Base-by-base conservation (phyloP, 2,113 vertebrate species). In the Bos javanicus region DNA sequence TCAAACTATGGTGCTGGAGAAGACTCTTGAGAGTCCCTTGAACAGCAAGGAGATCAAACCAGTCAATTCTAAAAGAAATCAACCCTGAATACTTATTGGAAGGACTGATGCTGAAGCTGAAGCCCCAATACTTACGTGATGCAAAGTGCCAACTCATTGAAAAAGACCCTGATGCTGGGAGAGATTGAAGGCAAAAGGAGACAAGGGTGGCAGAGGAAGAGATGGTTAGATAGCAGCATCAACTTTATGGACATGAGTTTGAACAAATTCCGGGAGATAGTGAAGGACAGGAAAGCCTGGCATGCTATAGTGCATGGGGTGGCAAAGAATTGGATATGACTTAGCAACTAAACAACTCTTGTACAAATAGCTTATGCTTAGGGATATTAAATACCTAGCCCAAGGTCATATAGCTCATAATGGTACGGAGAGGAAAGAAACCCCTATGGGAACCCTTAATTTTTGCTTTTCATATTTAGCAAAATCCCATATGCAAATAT, bases 251-350 rank as follows among this genome's bases (percentile, higher is more conserved):
- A 21, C 33, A 11, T 67, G 9, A 67, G 4, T 67, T 36, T 67
- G n/a, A 67, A 9, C n/a, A 36, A 67, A 36, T 67, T 21, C n/a
- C 0, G 0, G 64, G 17, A 67, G n/a, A 67, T 11, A 67, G 8
- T 21, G 9, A 67, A 67, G 17, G 17, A 67, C 64, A 67, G 64
- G 9, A 36, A 67, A 67, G 9, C 17, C 9, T 67, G 17, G n/a
- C 4, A 36, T 67, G 64, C 64, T 67, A 11, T 67, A 36, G n/a
- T 21, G 33, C 8, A 67, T 36, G n/a, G n/a, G 17, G n/a, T 67
- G 33, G n/a, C 17, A 36, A 67, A 67, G 64, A 36, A n/a, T 36
- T 17, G 2, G 17, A 67, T 67, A 17, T 67, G n/a, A 21, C 17
- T 67, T 67, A 67, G 64, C 8, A 67, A 67, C 64, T 67, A 67